Evolutionary conservation across 2,888 invertebrate genomes (phyloP).

Genomic region (Leucoptera coffeella): DNA sequence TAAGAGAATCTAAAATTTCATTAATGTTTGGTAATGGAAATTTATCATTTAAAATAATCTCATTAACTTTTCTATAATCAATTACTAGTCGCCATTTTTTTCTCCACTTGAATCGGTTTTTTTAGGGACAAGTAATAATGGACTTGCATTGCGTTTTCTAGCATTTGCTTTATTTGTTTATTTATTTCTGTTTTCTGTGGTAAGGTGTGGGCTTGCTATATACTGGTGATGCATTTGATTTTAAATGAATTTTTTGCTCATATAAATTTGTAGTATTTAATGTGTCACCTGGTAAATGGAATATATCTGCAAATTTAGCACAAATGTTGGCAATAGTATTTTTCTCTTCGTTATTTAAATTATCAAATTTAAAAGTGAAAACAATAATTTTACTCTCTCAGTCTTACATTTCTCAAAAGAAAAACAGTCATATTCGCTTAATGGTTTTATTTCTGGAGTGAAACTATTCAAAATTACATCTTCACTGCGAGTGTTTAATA

Average conservation of each 20-base stretch:
- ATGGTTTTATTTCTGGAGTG: constrained; percentile 2
- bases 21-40: constrained; percentile 1
- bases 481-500: constrained; percentile 7
- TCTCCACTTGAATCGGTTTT: constrained; percentile 5
- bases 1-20: constrained; percentile 4
- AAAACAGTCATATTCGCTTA: constrained; percentile 7
- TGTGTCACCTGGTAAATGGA: constrained; percentile 8
- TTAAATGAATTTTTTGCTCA: constrained; percentile 7
- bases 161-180: constrained; percentile 7
- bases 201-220: constrained; percentile 9
- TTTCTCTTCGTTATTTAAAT: constrained; percentile 5
- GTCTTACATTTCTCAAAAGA: not conserved
- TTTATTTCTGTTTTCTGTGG: constrained; percentile 8
- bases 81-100: constrained; percentile 6
- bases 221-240: constrained; percentile 4
- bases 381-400: not conserved
- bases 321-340: constrained; percentile 7
- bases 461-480: constrained; percentile 5
- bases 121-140: constrained; percentile 3
- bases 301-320: constrained; percentile 8
- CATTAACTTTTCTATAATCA: constrained; percentile 2
- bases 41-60: constrained; percentile 1
- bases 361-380: constrained; percentile 5
- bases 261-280: constrained; percentile 6
- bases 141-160: constrained; percentile 5